Conservation (phyloP, 1,140 invertebrate genomes). For the Tetragonula clypearis region DNA sequence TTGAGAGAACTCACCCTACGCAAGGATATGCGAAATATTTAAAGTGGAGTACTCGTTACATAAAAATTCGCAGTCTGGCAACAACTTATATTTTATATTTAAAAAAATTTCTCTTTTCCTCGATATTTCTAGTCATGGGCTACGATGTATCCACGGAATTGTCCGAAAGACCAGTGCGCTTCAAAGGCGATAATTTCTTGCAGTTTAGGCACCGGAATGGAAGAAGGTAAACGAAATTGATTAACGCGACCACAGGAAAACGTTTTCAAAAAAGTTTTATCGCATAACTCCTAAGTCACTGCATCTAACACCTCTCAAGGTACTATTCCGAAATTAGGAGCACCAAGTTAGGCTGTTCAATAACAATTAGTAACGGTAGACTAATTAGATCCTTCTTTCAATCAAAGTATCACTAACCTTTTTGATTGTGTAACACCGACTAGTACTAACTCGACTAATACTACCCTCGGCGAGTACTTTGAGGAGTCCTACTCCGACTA, state of each 20-base stretch:
- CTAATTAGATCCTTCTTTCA: conserved; percentile 55
- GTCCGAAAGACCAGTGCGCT: conserved; percentile 83
- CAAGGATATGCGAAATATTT: too few relatives aligned
- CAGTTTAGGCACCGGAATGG: conserved; percentile 85
- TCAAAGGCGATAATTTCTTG: conserved; percentile 85
- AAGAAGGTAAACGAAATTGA: conserved; percentile 80
- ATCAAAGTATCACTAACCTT: conserved; percentile 72
- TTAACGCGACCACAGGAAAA: not conserved
- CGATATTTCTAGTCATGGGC: conserved; percentile 71
- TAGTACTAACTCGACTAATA: conserved; percentile 80
- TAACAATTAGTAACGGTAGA: conserved; percentile 49
- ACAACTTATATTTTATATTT: too few relatives aligned
- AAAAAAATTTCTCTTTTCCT: conserved; percentile 6
- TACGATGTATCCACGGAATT: conserved; percentile 79
- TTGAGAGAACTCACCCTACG: too few relatives aligned
- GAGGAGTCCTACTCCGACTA: conserved; percentile 79
- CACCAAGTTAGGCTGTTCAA: conserved; percentile 42
- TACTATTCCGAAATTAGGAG: conserved; percentile 32
- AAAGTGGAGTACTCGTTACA: too few relatives aligned
- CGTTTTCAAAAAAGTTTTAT: conserved; percentile 2
- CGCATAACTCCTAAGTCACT: conserved; percentile 33
- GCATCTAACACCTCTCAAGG: conserved; percentile 41
- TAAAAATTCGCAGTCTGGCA: too few relatives aligned
- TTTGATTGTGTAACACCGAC: conserved; percentile 69
- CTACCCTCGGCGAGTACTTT: conserved; percentile 76